Percentiles rank a stretch among this genome's conserved stretches.
These are phyloP conservation scores for Drosophila fuyamai DNA, from an alignment of 1,140 invertebrate genomes.

Conservation along the genomic window DNA sequence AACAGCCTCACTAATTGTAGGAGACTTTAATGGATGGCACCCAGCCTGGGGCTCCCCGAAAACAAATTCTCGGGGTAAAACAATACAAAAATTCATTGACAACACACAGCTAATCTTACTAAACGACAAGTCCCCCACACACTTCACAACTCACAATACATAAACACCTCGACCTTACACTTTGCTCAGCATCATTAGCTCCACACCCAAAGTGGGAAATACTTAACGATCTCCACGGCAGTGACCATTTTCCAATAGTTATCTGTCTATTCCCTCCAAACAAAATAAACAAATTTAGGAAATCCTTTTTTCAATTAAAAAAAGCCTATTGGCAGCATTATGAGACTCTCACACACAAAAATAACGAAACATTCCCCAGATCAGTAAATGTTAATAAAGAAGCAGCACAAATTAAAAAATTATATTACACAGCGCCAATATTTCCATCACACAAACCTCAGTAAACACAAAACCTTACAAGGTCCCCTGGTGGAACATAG, in stretches of 20 bases:
- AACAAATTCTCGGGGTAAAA: neutral
- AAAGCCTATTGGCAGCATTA: neutral
- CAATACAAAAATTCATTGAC: too few relatives aligned
- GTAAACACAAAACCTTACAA: too few relatives aligned
- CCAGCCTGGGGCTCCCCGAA: constrained; percentile 21
- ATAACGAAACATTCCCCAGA: constrained; percentile 1
- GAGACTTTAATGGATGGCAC: constrained; percentile 43
- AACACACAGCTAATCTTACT: too few relatives aligned
- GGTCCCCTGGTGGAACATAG: too few relatives aligned
- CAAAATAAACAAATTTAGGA: constrained; percentile 5
- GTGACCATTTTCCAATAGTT: constrained; percentile 12
- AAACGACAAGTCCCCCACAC: too few relatives aligned
- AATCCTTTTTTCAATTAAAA: constrained; percentile 17
- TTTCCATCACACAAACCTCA: neutral
- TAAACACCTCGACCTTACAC: too few relatives aligned
- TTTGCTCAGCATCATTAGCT: too few relatives aligned
- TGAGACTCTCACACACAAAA: too few relatives aligned
- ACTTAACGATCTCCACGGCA: constrained; percentile 8
- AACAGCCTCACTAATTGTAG: neutral
- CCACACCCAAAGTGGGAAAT: too few relatives aligned
- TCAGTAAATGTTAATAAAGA: constrained; percentile 10
- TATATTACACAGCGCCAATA: too few relatives aligned
- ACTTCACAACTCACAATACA: too few relatives aligned
- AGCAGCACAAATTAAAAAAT: constrained; percentile 2
- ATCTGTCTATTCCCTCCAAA: neutral